phyloP scores from a whole-genome alignment of 2,113 vertebrate species.

The Eulemur rufifrons region DNA sequence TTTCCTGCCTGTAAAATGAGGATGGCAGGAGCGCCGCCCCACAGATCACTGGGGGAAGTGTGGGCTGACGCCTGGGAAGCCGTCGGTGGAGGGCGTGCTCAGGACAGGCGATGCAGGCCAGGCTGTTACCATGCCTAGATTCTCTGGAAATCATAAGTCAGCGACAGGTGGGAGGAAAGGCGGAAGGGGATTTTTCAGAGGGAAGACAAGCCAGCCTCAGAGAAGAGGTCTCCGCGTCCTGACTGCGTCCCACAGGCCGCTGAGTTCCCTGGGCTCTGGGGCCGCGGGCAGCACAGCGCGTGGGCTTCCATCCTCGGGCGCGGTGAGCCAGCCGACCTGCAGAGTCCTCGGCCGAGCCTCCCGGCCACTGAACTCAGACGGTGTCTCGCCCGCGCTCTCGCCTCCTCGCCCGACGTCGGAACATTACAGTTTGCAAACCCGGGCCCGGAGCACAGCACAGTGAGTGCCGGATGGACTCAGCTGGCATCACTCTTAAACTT shows the following conservation, averaged over 20 bases:
- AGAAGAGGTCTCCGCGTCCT: not conserved
- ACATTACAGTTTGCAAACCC: not conserved
- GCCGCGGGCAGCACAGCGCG: fast-evolving
- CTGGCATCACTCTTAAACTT: not conserved
- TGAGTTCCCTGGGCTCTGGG: too few species aligned
- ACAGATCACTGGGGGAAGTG: not conserved
- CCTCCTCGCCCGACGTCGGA: not conserved
- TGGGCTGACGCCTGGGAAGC: not conserved
- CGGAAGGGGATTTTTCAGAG: not conserved
- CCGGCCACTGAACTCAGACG: not conserved
- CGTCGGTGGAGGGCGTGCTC: not conserved
- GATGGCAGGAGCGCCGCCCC: not conserved
- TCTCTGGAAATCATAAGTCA: not conserved
- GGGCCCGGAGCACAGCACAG: fast-evolving
- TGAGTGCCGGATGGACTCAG: not conserved
- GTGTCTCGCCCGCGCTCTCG: not conserved
- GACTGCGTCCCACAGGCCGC: fast-evolving
- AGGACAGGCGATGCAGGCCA: fast-evolving
- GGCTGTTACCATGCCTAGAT: not conserved
- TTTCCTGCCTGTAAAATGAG: not conserved
- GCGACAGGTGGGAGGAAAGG: too few species aligned
- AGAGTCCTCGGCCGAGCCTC: not conserved
- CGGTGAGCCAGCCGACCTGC: not conserved
- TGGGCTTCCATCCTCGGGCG: fast-evolving
- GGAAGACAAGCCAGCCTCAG: not conserved